Percentiles rank a stretch among this genome's conserved stretches.
Evolutionary conservation across 2,797 vertebrate genomes (phyloP).

Genomic region (Enteromius thamalakanensis): DNA sequence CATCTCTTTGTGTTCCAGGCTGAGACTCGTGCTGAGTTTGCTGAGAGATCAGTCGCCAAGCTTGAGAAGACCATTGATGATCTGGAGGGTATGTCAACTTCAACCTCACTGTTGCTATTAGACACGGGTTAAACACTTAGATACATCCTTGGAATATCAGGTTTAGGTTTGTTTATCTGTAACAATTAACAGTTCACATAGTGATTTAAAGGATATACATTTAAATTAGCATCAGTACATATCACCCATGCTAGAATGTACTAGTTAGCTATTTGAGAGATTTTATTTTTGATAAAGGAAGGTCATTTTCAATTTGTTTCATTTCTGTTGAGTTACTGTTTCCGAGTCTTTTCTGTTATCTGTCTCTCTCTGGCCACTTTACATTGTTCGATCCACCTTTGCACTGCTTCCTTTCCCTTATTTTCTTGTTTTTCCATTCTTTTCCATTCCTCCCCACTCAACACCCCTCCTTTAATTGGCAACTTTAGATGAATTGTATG

Average conservation of each 20-base stretch:
- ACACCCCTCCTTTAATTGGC: constrained; percentile 59
- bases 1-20: constrained; percentile 78
- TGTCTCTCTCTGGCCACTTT: constrained; percentile 8
- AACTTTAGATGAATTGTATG: constrained; percentile 92
- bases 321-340: constrained; percentile 41
- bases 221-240: background rate
- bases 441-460: constrained; percentile 55
- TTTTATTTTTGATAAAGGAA: constrained; percentile 9
- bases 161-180: background rate
- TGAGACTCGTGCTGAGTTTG: constrained; percentile 98
- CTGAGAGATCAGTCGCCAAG: constrained; percentile 97
- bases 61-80: constrained; percentile 99
- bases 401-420: constrained; percentile 47
- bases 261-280: background rate
- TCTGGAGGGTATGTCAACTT: constrained; percentile 89
- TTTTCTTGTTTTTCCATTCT: constrained; percentile 47
- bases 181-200: background rate
- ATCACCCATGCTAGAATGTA: background rate
- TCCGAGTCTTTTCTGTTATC: background rate
- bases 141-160: background rate
- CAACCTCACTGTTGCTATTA: constrained; percentile 6
- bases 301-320: constrained; percentile 39
- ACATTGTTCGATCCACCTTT: background rate
- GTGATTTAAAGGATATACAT: background rate
- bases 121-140: constrained; percentile 2